Conservation (phyloP, 2,888 invertebrate genomes). For the Trypoxylon attenuatum region DNA sequence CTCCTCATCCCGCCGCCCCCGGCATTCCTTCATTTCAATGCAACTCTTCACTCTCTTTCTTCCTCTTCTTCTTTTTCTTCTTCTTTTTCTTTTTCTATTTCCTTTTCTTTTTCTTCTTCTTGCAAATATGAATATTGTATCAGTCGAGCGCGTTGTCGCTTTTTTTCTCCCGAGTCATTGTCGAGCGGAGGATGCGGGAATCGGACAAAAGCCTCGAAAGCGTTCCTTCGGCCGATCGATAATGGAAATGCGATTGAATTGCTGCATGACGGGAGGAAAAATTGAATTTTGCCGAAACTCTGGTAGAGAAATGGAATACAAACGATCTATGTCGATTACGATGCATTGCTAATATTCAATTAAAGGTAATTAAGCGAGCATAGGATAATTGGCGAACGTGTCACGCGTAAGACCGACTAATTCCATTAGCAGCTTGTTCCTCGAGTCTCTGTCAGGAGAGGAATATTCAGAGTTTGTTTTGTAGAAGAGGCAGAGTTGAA, state of each 20-base stretch:
- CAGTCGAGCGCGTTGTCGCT: conserved; percentile 53
- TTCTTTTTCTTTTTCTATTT: conserved; percentile 6
- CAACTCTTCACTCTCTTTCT: conserved; percentile 59
- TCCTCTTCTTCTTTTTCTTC: conserved; percentile 47
- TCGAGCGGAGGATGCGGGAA: conserved; percentile 36
- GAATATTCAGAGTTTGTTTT: conserved; percentile 50
- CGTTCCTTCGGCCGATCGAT: conserved; percentile 20
- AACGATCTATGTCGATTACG: too few relatives aligned
- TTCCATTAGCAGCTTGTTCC: neutral
- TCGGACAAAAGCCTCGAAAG: neutral
- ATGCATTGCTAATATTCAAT: too few relatives aligned
- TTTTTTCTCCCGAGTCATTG: conserved; percentile 50
- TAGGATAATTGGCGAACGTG: neutral
- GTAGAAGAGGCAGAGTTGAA: conserved; percentile 30
- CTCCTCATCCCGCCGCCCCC: conserved; percentile 57
- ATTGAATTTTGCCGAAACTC: neutral
- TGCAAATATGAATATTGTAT: conserved; percentile 61
- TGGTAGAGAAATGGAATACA: too few relatives aligned
- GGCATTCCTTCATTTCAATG: conserved; percentile 70
- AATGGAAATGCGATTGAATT: conserved; percentile 24
- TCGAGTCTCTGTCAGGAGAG: neutral
- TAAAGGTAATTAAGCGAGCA: too few relatives aligned
- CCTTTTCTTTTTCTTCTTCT: neutral
- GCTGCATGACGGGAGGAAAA: neutral
- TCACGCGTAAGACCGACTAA: too few relatives aligned